Conservation (phyloP, 2,888 invertebrate species). For the Melangyna quadrimaculata region DNA sequence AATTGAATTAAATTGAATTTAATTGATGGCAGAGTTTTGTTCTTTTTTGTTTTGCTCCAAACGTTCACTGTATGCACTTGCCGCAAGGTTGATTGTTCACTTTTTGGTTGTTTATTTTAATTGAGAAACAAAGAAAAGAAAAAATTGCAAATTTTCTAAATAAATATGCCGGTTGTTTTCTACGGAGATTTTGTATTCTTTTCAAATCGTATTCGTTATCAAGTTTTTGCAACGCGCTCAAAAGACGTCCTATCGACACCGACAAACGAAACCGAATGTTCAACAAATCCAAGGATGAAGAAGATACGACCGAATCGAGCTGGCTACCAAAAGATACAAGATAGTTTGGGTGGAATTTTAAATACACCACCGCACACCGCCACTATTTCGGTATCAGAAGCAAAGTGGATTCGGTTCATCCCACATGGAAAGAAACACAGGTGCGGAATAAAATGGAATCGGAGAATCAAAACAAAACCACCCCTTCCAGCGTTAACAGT, state of each 20-base stretch:
- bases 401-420: slow-evolving; percentile 33
- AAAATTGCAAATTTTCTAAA: slow-evolving; percentile 18
- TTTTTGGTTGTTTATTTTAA: slow-evolving; percentile 19
- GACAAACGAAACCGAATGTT: slow-evolving; percentile 67
- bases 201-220: slow-evolving; percentile 13
- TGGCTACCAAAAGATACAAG: slow-evolving; percentile 43
- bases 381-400: slow-evolving; percentile 4
- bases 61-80: slow-evolving; percentile 26
- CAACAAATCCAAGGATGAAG: slow-evolving; percentile 44
- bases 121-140: not conserved
- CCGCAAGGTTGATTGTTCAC: slow-evolving; percentile 56
- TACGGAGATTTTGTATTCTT: not conserved
- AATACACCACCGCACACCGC: slow-evolving; percentile 42
- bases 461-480: slow-evolving; percentile 63
- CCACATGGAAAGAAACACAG: slow-evolving; percentile 41
- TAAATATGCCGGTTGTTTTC: slow-evolving; percentile 11
- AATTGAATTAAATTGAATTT: slow-evolving; percentile 69
- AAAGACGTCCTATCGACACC: slow-evolving; percentile 55
- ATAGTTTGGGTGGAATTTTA: slow-evolving; percentile 36
- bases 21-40: slow-evolving; percentile 52
- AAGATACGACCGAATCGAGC: slow-evolving; percentile 36
- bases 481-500: slow-evolving; percentile 13
- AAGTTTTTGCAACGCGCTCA: not conserved
- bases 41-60: not conserved
- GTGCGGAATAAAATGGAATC: slow-evolving; percentile 48